Percentiles rank a stretch among this genome's conserved stretches.
These are phyloP conservation scores for Tonatia bakeri DNA, from an alignment of 2,113 vertebrate genomes.

Conservation along the genomic window DNA sequence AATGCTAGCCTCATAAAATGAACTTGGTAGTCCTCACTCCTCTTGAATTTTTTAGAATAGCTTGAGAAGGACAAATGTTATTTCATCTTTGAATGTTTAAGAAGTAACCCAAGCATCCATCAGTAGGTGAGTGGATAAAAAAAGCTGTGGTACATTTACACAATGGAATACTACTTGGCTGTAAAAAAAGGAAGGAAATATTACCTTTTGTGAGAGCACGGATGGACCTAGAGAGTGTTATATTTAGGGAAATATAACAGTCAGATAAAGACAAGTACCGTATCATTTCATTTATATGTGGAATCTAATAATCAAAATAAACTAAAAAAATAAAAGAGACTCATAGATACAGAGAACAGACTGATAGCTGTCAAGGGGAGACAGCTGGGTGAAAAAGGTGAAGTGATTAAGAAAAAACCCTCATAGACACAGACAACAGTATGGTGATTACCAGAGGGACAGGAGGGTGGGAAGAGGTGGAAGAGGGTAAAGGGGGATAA, in stretches of 20 bases:
- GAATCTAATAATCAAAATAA: neutral
- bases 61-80: neutral
- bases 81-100: neutral
- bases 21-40: neutral
- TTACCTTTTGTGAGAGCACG: neutral
- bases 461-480: neutral
- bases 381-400: neutral
- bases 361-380: neutral
- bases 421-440: neutral
- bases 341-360: neutral
- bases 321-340: neutral
- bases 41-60: neutral
- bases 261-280: neutral
- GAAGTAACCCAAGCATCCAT: neutral
- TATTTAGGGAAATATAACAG: neutral
- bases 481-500: neutral
- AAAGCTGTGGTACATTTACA: neutral
- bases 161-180: neutral
- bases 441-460: neutral
- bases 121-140: neutral
- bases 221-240: neutral
- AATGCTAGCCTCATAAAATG: neutral
- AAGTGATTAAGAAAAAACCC: neutral
- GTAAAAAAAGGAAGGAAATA: neutral
- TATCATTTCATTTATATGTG: neutral